A percentile compares a stretch with the other conserved stretches of the same genome.
Conservation (phyloP, 2,113 vertebrate species). For the Pipa parva region DNA sequence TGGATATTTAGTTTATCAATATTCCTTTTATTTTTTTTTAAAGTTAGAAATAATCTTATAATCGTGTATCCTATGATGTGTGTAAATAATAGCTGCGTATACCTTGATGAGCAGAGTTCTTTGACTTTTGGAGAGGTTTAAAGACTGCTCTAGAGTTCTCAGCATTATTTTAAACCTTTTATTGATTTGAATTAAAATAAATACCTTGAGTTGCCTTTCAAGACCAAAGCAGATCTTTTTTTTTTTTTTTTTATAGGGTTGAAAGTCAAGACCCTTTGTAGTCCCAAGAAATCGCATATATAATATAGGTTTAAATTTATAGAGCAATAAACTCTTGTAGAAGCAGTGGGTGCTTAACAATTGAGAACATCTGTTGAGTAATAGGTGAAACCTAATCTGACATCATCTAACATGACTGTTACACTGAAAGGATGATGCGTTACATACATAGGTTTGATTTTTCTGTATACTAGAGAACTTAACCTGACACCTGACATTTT, state of each 20-base stretch:
- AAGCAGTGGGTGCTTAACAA: conserved; percentile 11
- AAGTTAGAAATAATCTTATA: too few relatives aligned
- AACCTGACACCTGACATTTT: too few relatives aligned
- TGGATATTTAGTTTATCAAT: too few relatives aligned
- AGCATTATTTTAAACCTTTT: neutral
- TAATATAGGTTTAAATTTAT: conserved; percentile 22
- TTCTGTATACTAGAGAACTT: neutral
- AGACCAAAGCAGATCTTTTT: neutral
- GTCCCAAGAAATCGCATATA: neutral
- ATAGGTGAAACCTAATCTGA: conserved; percentile 29
- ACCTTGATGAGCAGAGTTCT: neutral
- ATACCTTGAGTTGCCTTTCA: neutral
- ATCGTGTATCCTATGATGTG: too few relatives aligned
- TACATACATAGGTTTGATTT: conserved; percentile 8
- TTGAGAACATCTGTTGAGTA: conserved; percentile 26
- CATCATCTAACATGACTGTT: conserved; percentile 5
- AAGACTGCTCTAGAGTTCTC: neutral
- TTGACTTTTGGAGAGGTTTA: neutral
- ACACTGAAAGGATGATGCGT: conserved; percentile 10
- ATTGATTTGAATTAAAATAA: neutral
- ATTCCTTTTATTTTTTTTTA: too few relatives aligned
- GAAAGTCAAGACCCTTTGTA: conserved; percentile 17
- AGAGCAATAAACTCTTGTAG: conserved; percentile 15
- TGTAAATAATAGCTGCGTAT: neutral
- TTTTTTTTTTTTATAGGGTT: too few relatives aligned